Percentiles rank a stretch among this genome's conserved stretches.
These are phyloP conservation scores for Mycalesis mineus DNA, from an alignment of 2,888 invertebrate genomes.

Conservation along the genomic window DNA sequence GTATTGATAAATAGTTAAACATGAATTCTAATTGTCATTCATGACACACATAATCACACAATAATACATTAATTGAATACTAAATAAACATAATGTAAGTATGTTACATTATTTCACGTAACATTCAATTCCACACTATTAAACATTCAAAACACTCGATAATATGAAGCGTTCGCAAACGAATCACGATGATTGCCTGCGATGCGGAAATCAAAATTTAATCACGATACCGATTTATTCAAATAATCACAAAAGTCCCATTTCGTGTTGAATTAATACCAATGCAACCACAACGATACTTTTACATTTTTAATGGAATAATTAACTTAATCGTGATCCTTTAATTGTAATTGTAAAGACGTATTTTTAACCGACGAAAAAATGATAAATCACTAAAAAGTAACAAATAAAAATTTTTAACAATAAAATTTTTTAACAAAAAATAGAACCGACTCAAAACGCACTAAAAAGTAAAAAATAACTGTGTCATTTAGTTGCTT, in stretches of 20 bases:
- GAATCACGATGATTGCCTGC: not conserved
- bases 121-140: not conserved
- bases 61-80: not conserved
- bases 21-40: not conserved
- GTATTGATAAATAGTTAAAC: too few species aligned
- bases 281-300: slow-evolving; percentile 12
- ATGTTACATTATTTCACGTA: too few species aligned
- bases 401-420: too few species aligned
- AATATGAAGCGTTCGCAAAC: not conserved
- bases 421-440: too few species aligned
- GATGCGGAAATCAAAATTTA: slow-evolving; percentile 35
- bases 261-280: slow-evolving; percentile 39
- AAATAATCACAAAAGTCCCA: slow-evolving; percentile 39
- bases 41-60: not conserved
- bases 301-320: not conserved
- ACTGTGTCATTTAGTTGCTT: too few species aligned
- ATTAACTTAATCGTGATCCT: not conserved
- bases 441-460: too few species aligned
- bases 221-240: slow-evolving; percentile 40
- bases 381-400: too few species aligned
- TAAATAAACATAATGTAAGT: too few species aligned
- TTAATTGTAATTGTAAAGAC: too few species aligned
- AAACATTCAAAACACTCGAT: not conserved
- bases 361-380: too few species aligned
- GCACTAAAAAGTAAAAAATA: too few species aligned